These are phyloP conservation scores for Enteromius fasciolatus DNA, from an alignment of 2,797 vertebrate genomes.

Conservation along the genomic window DNA sequence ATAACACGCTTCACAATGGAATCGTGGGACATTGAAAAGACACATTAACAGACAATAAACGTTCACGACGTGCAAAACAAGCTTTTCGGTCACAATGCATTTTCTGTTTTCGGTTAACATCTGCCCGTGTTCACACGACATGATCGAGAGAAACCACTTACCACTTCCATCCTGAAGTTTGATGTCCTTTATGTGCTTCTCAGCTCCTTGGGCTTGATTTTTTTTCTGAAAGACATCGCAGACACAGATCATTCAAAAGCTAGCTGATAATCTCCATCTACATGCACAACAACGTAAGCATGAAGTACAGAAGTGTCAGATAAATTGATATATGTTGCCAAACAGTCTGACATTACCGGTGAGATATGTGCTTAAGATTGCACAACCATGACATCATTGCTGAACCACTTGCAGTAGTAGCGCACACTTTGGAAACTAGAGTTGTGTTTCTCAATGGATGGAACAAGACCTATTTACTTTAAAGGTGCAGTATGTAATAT, in stretches of 20 bases:
- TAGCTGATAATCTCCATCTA: neutral
- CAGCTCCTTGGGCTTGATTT: slow-evolving; percentile 71
- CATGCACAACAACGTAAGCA: neutral
- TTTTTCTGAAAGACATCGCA: slow-evolving; percentile 68
- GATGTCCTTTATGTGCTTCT: slow-evolving; percentile 62
- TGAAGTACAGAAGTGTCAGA: neutral
- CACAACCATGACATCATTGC: slow-evolving; percentile 41
- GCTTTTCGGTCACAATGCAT: neutral
- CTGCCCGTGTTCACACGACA: slow-evolving; percentile 14
- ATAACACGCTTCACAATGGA: slow-evolving; percentile 32
- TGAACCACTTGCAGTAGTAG: slow-evolving; percentile 32
- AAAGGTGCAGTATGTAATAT: neutral
- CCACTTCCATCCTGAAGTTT: slow-evolving; percentile 63
- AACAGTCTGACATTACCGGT: slow-evolving; percentile 9
- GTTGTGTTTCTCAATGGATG: neutral
- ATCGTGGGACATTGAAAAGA: neutral
- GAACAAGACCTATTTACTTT: neutral
- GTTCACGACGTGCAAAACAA: neutral
- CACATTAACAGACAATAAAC: slow-evolving; percentile 26
- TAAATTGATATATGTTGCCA: slow-evolving; percentile 13
- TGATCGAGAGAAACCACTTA: slow-evolving; percentile 63
- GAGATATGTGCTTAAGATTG: slow-evolving; percentile 20
- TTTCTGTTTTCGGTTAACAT: neutral
- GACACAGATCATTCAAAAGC: neutral
- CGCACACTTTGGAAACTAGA: slow-evolving; percentile 5